Evolutionary conservation across 2,888 invertebrate species (phyloP).

Genomic region (Ariolimax columbianus): DNA sequence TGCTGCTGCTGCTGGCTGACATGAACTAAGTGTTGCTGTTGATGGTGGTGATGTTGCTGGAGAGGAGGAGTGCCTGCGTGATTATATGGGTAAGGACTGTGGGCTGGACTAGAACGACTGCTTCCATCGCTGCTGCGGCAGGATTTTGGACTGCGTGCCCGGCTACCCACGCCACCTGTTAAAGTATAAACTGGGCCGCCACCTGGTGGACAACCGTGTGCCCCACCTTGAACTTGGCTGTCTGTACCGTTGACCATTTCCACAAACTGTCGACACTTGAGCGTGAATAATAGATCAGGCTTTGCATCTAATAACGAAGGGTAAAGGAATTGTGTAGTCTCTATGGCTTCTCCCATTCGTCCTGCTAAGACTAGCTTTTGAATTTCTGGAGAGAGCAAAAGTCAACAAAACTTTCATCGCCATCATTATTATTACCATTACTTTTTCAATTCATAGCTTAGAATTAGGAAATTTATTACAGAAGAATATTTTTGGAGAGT

Average conservation of each 20-base stretch:
- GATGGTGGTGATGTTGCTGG: slow-evolving; percentile 47
- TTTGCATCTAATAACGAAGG: slow-evolving; percentile 95
- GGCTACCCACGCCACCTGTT: background rate
- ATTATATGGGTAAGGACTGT: slow-evolving; percentile 75
- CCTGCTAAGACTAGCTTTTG: slow-evolving; percentile 94
- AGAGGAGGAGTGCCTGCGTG: slow-evolving; percentile 47
- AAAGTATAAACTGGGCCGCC: slow-evolving; percentile 62
- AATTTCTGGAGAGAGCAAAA: slow-evolving; percentile 90
- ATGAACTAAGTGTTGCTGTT: slow-evolving; percentile 23
- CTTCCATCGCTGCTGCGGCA: slow-evolving; percentile 72
- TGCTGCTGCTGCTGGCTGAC: slow-evolving; percentile 47
- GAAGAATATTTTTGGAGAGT: too few relatives aligned
- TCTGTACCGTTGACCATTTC: slow-evolving; percentile 89
- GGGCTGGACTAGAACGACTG: slow-evolving; percentile 74
- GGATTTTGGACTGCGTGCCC: slow-evolving; percentile 71
- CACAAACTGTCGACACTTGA: slow-evolving; percentile 98
- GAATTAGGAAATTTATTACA: too few relatives aligned
- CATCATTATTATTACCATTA: too few relatives aligned
- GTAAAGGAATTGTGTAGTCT: slow-evolving; percentile 91
- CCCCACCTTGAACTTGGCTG: slow-evolving; percentile 82
- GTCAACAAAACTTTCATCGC: too few relatives aligned
- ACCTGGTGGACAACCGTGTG: slow-evolving; percentile 74
- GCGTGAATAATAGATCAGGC: slow-evolving; percentile 93
- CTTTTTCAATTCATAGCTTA: too few relatives aligned
- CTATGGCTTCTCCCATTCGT: slow-evolving; percentile 96